A percentile compares a stretch with the other conserved stretches of the same genome.
These are phyloP conservation scores for Belonocnema kinseyi DNA, from an alignment of 1,140 invertebrate species.

Conservation along the genomic window DNA sequence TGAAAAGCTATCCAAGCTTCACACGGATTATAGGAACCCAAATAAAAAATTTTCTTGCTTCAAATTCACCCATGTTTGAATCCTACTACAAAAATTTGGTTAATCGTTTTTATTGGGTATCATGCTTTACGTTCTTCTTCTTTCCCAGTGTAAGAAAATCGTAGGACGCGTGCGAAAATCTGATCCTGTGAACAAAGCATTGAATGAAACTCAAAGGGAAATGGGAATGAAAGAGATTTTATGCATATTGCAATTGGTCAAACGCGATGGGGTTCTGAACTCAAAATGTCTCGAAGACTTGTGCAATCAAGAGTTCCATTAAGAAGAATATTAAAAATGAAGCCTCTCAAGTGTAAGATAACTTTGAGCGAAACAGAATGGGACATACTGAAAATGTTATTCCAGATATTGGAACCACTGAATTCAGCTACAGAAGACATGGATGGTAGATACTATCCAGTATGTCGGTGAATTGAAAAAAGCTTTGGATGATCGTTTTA, in stretches of 20 bases:
- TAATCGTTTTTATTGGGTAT: no score
- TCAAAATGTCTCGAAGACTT: neutral
- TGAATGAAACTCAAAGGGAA: conserved; percentile 8
- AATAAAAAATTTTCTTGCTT: no score
- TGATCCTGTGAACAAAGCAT: conserved; percentile 7
- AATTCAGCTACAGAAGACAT: conserved; percentile 14
- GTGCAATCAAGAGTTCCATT: neutral
- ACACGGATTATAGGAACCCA: no score
- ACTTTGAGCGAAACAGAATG: conserved; percentile 6
- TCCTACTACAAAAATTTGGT: no score
- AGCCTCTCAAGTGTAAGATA: neutral
- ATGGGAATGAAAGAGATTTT: neutral
- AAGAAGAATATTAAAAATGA: neutral
- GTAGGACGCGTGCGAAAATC: neutral
- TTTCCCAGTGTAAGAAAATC: conserved; percentile 4
- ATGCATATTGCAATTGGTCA: conserved; percentile 11
- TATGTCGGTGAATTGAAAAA: neutral
- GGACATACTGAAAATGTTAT: neutral
- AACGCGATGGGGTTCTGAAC: conserved; percentile 24
- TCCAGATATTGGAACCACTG: conserved; percentile 8
- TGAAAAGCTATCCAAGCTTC: no score
- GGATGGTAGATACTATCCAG: neutral
- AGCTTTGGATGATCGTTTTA: neutral
- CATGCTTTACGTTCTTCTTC: no score
- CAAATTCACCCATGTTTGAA: no score